Base-by-base conservation (phyloP, 2,797 vertebrate species). In the Loris lydekkerianus region DNA sequence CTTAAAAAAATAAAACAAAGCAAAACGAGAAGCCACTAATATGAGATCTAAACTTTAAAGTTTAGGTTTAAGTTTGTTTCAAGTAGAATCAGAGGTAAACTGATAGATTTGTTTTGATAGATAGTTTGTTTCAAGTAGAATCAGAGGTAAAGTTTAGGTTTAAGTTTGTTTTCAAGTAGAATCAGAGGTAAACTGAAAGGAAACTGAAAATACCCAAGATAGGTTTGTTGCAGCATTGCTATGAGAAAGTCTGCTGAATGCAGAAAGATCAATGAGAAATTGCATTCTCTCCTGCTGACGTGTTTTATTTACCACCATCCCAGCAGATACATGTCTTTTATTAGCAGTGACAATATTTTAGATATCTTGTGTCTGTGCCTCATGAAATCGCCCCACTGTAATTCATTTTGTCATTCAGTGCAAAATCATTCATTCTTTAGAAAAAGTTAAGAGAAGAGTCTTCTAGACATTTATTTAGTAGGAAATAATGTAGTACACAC, bases 291-390 rank as follows among this genome's bases (percentile, higher is more conserved):
- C 17, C 21, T 49, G 29, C 43, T 67, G 53, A 37, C 29, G 1
- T 34, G 4, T 56, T 86, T 92, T 93, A 34, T 87, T 93, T 18
- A 70, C 27, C 86, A 7, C 18, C 70, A 2, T 23, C 27, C 58
- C n/a, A 84, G 25, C 7, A 77, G 40, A 61, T 43, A 25, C 2
- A 1, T 65, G 25, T 91, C 93, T 43, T 89, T 91, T 95, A 83
- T 92, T 77, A 81, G 65, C 56, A 87, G 40, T 1, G 5, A 56
- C 65, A 69, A 61, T 97, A 72, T 82, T 96, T 96, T 81, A 77
- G 46, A 63, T 40, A 21, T 58, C 5, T 90, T 83, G 80, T 77
- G 7, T 85, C 49, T 86, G 29, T 56, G 10, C 23, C 56, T 87
- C 37, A 91, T 34, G 86, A 91, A 61, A 31, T 43, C 61, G 5